A percentile compares a stretch with the other conserved stretches of the same genome.
phyloP scores from a whole-genome alignment of 2,113 vertebrate genomes.

The Mobula birostris region DNA sequence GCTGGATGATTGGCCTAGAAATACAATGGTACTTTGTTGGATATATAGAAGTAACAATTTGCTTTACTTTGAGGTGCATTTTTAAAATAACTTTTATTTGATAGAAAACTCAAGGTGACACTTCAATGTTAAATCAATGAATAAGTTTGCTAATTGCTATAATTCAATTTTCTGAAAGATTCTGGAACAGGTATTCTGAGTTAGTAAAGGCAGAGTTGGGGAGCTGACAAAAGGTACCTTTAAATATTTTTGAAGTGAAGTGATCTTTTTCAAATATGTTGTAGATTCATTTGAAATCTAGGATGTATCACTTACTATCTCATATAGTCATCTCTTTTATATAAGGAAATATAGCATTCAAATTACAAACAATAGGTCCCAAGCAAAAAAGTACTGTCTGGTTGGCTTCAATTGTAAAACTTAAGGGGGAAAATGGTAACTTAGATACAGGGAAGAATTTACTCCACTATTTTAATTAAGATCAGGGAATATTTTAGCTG shows the following conservation, averaged over 20 bases:
- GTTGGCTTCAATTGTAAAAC: too few relatives aligned
- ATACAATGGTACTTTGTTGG: background rate
- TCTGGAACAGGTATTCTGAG: background rate
- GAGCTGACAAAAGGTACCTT: background rate
- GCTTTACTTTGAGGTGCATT: background rate
- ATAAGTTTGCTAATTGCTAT: background rate
- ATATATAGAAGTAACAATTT: background rate
- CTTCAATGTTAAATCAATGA: background rate
- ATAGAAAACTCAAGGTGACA: background rate
- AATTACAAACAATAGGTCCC: background rate
- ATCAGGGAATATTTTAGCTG: too few relatives aligned
- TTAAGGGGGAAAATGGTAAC: too few relatives aligned
- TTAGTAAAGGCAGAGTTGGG: background rate
- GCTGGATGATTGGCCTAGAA: background rate
- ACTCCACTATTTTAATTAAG: too few relatives aligned
- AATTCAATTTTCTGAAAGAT: background rate
- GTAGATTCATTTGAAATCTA: background rate
- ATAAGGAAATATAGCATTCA: background rate
- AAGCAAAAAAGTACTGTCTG: background rate
- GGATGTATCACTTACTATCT: background rate
- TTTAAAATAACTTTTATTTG: background rate
- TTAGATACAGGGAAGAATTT: too few relatives aligned
- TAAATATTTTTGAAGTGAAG: background rate
- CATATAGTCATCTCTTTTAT: background rate
- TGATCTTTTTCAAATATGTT: background rate